A percentile compares a stretch with the other conserved stretches of the same genome.
Conservation (phyloP, 1,140 invertebrate genomes). For the Lamellibrachia luymesi region DNA sequence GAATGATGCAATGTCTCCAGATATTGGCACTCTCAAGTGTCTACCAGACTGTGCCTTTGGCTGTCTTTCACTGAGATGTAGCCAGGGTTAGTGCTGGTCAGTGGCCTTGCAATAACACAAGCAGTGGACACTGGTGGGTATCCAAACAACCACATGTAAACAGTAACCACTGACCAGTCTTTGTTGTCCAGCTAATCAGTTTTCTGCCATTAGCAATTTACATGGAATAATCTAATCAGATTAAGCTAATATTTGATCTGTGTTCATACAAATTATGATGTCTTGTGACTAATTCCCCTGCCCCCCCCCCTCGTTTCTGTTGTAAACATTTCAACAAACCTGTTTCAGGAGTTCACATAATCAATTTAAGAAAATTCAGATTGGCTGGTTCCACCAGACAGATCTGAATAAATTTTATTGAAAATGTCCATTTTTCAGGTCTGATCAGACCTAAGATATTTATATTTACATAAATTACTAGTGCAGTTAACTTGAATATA, state of each 20-base stretch:
- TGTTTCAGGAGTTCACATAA: neutral
- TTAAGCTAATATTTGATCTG: neutral
- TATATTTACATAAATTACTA: neutral
- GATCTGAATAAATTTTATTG: neutral
- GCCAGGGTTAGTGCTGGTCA: neutral
- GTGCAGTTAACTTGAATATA: neutral
- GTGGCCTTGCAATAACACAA: neutral
- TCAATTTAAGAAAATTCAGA: too few relatives aligned
- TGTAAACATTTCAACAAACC: neutral
- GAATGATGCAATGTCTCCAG: neutral
- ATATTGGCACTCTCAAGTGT: neutral
- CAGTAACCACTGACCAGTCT: neutral
- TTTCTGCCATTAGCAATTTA: neutral
- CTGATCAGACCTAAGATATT: neutral
- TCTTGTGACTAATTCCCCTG: too few relatives aligned
- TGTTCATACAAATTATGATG: too few relatives aligned
- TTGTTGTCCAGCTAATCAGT: neutral
- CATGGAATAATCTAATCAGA: neutral
- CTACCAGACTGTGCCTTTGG: neutral
- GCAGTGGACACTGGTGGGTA: neutral
- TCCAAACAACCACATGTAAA: neutral
- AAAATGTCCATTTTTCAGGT: neutral
- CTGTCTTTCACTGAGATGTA: neutral
- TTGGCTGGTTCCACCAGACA: neutral
- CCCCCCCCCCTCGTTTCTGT: neutral